Base-by-base conservation (phyloP, 2,888 invertebrate species). In the Dinocampus coccinellae region DNA sequence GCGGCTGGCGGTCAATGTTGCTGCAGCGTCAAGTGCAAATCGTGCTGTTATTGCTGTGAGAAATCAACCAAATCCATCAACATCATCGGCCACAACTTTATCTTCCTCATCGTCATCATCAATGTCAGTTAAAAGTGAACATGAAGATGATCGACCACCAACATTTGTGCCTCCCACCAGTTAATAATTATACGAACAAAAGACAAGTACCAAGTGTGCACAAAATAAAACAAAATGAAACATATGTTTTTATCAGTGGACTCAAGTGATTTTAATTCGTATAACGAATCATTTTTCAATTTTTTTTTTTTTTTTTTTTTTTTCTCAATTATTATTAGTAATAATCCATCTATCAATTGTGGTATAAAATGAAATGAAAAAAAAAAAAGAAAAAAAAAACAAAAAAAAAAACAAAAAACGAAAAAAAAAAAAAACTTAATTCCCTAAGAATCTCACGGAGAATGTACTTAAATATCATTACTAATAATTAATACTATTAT, bases 141-240 rank as follows among this genome's bases (percentile, higher is more conserved):
- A 57, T 22, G 71, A 76, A 10, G 70, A 65, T 20, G 53, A 26
- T 26, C 61, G 62, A 69, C n/a, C 68, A 61, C 60, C 62, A 13
- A 52, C 74, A 33, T 77, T 77, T 39, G 77, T 72, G 26, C 76
- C 75, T 2, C 72, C 77, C 13, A 76, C 74, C 53, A 77, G 77
- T 76, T 77, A 77, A 75, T 74, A 69, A 13, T 29, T 39, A 64
- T 42, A 60, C 3, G 24, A 61, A 62, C 4, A 36, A 36, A 33
- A 16, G 34, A 60, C 29, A 33, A 66, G 20, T 53, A 57, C n/a
- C 36, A 36, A 61, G 29, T 67, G 58, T 60, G 42, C 26, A 47
- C 20, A 60, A 34, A 33, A 60, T 34, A 11, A 57, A 42, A 66
- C 36, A 47, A 16, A 47, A 47, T 47, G 10, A 47, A 58, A 3